phyloP scores from a whole-genome alignment of 2,888 invertebrate species.

The Erebia palarica region DNA sequence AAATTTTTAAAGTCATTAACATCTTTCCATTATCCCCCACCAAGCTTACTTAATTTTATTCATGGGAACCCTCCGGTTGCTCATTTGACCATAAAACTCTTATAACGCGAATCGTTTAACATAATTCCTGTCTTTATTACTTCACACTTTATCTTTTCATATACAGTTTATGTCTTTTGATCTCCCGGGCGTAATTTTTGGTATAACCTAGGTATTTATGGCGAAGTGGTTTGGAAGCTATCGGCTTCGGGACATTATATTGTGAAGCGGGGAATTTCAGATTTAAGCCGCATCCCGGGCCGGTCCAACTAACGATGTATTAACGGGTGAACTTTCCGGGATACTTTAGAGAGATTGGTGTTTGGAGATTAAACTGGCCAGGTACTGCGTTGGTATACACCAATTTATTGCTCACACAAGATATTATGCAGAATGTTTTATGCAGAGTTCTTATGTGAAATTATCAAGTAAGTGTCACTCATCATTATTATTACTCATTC shows the following conservation, averaged over 20 bases:
- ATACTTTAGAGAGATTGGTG: slow-evolving; percentile 25
- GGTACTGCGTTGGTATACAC: slow-evolving; percentile 1
- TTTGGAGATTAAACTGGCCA: slow-evolving; percentile 15
- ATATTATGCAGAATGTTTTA: too few relatives aligned
- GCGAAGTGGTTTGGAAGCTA: slow-evolving; percentile 40
- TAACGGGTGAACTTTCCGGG: slow-evolving; percentile 62
- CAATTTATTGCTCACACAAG: too few relatives aligned
- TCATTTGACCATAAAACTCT: slow-evolving; percentile 30
- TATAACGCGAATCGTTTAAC: slow-evolving; percentile 52
- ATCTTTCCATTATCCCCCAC: not conserved
- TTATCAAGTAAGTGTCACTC: too few relatives aligned
- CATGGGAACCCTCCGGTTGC: slow-evolving; percentile 9
- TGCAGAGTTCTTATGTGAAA: too few relatives aligned
- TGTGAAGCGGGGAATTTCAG: slow-evolving; percentile 34
- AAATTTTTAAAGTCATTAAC: not conserved
- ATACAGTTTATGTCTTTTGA: slow-evolving; percentile 40
- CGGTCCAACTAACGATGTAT: slow-evolving; percentile 61
- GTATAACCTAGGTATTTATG: slow-evolving; percentile 40
- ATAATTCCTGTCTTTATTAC: slow-evolving; percentile 63
- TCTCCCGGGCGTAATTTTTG: slow-evolving; percentile 37
- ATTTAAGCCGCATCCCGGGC: slow-evolving; percentile 46
- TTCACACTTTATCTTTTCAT: slow-evolving; percentile 56
- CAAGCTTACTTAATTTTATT: slow-evolving; percentile 9
- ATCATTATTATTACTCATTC: too few relatives aligned
- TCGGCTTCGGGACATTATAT: slow-evolving; percentile 40